Conservation (phyloP, 2,888 invertebrate genomes). For the Agriopis aurantiaria region DNA sequence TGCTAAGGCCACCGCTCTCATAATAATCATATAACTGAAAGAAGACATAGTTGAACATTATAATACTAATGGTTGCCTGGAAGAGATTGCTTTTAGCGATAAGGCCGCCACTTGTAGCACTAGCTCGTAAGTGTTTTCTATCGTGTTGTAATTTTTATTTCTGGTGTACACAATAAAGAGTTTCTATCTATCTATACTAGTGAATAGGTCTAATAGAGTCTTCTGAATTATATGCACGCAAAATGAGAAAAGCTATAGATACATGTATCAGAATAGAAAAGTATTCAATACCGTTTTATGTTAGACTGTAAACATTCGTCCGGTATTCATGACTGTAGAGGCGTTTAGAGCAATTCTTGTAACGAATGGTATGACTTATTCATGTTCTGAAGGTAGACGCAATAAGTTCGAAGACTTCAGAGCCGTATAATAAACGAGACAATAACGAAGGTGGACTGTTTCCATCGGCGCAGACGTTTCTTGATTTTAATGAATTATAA, state of each 20-base stretch:
- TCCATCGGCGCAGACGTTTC: conserved; percentile 30
- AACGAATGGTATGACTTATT: conserved; percentile 84
- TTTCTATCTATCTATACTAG: no score
- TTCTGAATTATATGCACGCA: background rate
- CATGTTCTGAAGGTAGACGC: conserved; percentile 76
- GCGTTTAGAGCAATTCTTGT: conserved; percentile 76
- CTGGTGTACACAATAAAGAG: no score
- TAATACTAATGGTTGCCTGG: no score
- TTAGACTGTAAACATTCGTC: conserved; percentile 26
- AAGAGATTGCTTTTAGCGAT: no score
- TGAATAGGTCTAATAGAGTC: no score
- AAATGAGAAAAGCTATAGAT: background rate
- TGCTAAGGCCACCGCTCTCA: no score
- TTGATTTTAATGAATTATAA: background rate
- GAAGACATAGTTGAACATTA: no score
- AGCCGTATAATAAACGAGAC: conserved; percentile 77
- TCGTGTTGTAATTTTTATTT: no score
- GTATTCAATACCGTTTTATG: conserved; percentile 15
- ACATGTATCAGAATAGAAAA: background rate
- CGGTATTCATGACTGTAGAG: conserved; percentile 57
- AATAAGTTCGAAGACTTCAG: conserved; percentile 74
- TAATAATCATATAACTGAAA: no score
- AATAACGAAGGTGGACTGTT: conserved; percentile 65
- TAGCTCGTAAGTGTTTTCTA: no score
- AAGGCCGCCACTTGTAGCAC: no score